Evolutionary conservation across 2,113 vertebrate genomes (phyloP).

Genomic region (Megaptera novaeangliae): DNA sequence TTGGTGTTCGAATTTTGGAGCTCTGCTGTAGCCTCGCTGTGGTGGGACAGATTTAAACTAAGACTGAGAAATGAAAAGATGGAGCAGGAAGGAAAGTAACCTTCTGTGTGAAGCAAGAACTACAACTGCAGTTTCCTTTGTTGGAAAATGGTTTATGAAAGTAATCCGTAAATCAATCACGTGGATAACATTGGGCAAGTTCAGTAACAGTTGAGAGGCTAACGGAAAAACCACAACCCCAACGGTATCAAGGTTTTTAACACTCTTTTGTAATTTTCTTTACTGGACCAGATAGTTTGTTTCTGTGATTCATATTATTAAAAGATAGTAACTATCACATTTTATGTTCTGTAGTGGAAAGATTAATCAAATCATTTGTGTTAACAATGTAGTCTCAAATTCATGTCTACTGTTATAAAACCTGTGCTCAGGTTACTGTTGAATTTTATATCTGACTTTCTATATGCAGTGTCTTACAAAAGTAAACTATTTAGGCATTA

Average conservation of each 20-base stretch:
- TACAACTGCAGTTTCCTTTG: conserved; percentile 1
- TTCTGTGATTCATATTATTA: conserved; percentile 13
- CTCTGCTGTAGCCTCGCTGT: background rate
- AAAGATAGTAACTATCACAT: conserved; percentile 1
- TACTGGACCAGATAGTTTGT: conserved; percentile 1
- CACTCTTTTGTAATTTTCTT: conserved; percentile 35
- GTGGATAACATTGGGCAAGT: conserved; percentile 37
- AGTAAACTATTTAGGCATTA: background rate
- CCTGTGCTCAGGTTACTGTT: background rate
- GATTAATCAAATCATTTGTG: background rate
- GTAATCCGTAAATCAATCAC: conserved; percentile 40
- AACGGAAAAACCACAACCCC: conserved; percentile 63
- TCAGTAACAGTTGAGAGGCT: conserved; percentile 30
- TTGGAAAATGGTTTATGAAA: conserved; percentile 29
- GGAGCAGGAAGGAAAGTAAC: background rate
- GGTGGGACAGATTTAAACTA: background rate
- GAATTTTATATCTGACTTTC: background rate
- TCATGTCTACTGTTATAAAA: background rate
- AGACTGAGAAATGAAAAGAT: background rate
- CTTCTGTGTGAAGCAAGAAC: background rate
- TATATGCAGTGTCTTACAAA: background rate
- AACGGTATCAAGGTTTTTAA: conserved; percentile 50
- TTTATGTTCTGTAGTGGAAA: background rate
- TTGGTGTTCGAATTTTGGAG: background rate
- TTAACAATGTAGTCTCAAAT: background rate